Evolutionary conservation across 2,113 vertebrate species (phyloP), one percentile per base, ranked within the genome.

Genomic region (Mola mola): DNA sequence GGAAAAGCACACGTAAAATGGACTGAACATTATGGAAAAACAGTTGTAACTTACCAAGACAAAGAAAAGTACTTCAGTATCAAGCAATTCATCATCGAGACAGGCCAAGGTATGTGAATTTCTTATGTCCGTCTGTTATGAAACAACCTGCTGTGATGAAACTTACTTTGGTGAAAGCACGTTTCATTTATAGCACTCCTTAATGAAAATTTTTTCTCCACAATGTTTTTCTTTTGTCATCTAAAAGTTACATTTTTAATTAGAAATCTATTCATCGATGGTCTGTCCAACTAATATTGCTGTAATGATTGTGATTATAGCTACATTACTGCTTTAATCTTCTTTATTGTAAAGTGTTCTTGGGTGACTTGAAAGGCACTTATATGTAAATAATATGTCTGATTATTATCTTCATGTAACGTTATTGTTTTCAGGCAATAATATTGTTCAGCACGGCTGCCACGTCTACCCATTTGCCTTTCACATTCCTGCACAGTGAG

Each of bases 401-500:
- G n/a, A n/a, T n/a, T n/a, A n/a, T n/a, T n/a, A n/a, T 9, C 9
- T 29, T 29, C 13, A 16, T 5, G 6, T 21, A 16, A 51, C 13
- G 28, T 28, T 33, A 3, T 25, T 66, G 4, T 20, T 84, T 68
- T 41, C 15, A 91, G 90, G 69, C 20, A 46, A 60, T 4, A 57
- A 47, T 2, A 16, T 47, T n/a, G 47, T 90, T 20, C 15, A 5
- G 4, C 21, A 12, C 10, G 87, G 88, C 34, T 44, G n/a, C 49
- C 78, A 87, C 38, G 62, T 82, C 40, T 90, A 81, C 34, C 83
- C 85, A 5, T 91, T 91, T 66, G 82, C 61, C 33, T 86, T 92
- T 52, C 83, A 88, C 57, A 83, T 91, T 24, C 90, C 90, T 33
- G 26, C 33, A 26, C 25, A 82, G 90, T 92, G 66, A 87, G 85